A percentile compares a stretch with the other conserved stretches of the same genome.
phyloP scores from a whole-genome alignment of 2,113 vertebrate genomes.

The Phaethornis superciliosus region DNA sequence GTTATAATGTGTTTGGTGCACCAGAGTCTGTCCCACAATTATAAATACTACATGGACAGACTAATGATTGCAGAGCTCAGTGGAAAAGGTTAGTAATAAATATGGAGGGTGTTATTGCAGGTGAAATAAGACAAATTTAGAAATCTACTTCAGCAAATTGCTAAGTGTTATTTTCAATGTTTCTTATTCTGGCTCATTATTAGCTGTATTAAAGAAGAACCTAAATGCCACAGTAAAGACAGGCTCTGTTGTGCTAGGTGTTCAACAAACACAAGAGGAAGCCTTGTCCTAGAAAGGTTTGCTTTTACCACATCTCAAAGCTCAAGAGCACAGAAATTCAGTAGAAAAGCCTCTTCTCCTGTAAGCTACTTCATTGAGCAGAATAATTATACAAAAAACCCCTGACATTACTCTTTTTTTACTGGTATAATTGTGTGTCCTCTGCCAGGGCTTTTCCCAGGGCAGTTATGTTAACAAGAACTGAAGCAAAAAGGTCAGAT shows the following conservation, averaged over 20 bases:
- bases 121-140: slow-evolving; percentile 49
- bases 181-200: background rate
- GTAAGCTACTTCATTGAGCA: background rate
- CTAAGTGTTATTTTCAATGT: background rate
- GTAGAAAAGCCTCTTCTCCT: background rate
- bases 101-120: slow-evolving; percentile 31
- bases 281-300: background rate
- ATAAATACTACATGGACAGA: slow-evolving; percentile 43
- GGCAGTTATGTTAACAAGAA: background rate
- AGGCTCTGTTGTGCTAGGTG: background rate
- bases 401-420: background rate
- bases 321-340: background rate
- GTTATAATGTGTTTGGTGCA: background rate
- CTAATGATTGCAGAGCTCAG: slow-evolving; percentile 38
- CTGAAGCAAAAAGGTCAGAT: background rate
- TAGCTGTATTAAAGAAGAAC: background rate
- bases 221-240: background rate
- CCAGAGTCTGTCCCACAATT: background rate
- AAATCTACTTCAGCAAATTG: slow-evolving; percentile 41
- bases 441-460: background rate
- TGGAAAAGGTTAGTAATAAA: slow-evolving; percentile 62
- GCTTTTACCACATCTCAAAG: background rate
- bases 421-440: background rate
- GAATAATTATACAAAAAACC: background rate
- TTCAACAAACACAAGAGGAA: background rate